Evolutionary conservation across 1,140 invertebrate species (phyloP).

Genomic region (Bombus fervidus): DNA sequence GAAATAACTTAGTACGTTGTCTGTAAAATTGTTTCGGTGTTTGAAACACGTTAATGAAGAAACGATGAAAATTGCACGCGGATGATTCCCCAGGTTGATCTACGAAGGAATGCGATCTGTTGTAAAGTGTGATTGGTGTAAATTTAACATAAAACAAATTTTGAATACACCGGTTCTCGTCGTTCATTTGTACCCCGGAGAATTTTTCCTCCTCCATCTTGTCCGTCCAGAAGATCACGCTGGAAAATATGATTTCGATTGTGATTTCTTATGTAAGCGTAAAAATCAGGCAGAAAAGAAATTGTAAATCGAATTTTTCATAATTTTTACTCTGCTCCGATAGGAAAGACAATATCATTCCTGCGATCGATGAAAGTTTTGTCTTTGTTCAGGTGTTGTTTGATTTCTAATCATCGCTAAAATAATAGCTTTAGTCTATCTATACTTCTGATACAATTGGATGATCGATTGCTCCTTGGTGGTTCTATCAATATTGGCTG

Average conservation of each 20-base stretch:
- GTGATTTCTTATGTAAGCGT: background rate
- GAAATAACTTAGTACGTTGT: background rate
- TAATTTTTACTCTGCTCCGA: background rate
- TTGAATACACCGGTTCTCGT: slow-evolving; percentile 56
- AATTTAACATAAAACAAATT: slow-evolving; percentile 70
- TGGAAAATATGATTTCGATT: too few relatives aligned
- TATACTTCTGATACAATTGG: background rate
- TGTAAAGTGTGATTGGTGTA: slow-evolving; percentile 66
- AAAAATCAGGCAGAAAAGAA: too few relatives aligned
- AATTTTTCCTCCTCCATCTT: background rate
- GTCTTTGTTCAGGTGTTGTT: too few relatives aligned
- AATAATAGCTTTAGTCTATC: background rate
- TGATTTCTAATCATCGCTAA: too few relatives aligned
- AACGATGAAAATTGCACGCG: background rate
- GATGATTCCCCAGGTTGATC: slow-evolving; percentile 46
- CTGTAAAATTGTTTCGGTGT: background rate
- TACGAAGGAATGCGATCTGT: slow-evolving; percentile 60
- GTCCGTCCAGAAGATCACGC: background rate
- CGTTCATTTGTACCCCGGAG: background rate
- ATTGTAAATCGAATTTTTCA: background rate
- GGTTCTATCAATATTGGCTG: background rate
- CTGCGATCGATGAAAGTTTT: background rate
- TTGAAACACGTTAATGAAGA: background rate
- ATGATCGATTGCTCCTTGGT: slow-evolving; percentile 18
- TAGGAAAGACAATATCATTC: background rate